These are phyloP conservation scores for Acanthosoma haemorrhoidale DNA, from an alignment of 2,888 invertebrate species.

Conservation along the genomic window DNA sequence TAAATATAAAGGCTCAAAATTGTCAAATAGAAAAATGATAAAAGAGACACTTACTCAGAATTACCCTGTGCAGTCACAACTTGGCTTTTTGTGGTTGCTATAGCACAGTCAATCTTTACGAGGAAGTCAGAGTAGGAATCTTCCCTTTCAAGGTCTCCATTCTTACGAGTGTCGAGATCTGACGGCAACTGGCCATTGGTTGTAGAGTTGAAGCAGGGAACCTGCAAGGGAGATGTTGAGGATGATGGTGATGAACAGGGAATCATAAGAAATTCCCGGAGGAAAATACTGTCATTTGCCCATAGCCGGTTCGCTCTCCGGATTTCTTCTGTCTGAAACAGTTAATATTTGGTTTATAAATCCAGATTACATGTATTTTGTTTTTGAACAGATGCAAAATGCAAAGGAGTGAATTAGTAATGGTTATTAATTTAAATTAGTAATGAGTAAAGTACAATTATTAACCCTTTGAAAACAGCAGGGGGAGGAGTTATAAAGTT, in stretches of 20 bases:
- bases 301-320: conserved; percentile 84
- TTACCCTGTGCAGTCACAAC: conserved; percentile 71
- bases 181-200: background rate
- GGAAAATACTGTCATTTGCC: conserved; percentile 87
- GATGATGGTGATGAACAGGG: conserved; percentile 52
- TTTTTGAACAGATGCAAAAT: too few species aligned
- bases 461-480: too few species aligned
- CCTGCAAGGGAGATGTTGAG: conserved; percentile 42
- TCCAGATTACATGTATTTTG: too few species aligned
- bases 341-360: too few species aligned
- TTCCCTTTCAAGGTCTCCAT: conserved; percentile 55
- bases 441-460: too few species aligned
- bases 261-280: conserved; percentile 80
- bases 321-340: conserved; percentile 85
- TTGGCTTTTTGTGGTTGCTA: conserved; percentile 77
- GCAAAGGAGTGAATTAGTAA: too few species aligned
- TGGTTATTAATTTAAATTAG: too few species aligned
- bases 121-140: conserved; percentile 73
- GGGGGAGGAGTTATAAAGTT: too few species aligned
- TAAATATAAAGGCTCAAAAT: background rate
- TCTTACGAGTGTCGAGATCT: conserved; percentile 10
- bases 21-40: background rate
- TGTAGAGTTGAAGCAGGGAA: conserved; percentile 8
- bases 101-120: conserved; percentile 75
- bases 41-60: conserved; percentile 67